Percentiles rank a stretch among this genome's conserved stretches.
phyloP scores from a whole-genome alignment of 2,113 vertebrate genomes.

The Chloroceryle aenea region DNA sequence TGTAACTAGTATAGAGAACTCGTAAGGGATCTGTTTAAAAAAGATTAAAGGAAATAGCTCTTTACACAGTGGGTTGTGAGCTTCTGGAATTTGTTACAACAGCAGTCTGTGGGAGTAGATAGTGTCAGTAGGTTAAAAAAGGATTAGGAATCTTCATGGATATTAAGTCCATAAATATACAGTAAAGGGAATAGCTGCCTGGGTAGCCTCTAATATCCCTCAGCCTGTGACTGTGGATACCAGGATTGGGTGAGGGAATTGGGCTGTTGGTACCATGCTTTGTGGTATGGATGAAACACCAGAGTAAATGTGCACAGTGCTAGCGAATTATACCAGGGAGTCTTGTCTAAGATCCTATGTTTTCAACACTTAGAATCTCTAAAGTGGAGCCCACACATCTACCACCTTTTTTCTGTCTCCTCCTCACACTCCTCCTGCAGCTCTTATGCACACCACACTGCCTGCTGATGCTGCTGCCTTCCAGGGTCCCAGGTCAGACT shows the following conservation, averaged over 20 bases:
- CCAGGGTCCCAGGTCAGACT: not conserved
- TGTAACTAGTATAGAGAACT: not conserved
- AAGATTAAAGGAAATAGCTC: constrained; percentile 38
- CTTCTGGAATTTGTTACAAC: constrained; percentile 8
- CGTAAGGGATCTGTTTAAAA: not conserved
- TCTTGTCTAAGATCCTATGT: not conserved
- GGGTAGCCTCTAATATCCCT: not conserved
- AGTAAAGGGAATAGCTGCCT: not conserved
- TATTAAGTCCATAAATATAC: not conserved
- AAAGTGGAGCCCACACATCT: not conserved
- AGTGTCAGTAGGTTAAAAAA: not conserved
- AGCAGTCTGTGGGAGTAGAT: not conserved
- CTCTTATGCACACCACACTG: not conserved
- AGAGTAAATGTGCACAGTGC: not conserved
- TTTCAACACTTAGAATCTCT: not conserved
- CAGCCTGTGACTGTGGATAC: not conserved
- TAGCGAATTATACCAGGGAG: not conserved
- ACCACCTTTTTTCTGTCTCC: not conserved
- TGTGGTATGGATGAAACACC: not conserved
- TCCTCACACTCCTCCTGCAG: accelerated
- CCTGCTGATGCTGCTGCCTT: not conserved
- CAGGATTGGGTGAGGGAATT: accelerated
- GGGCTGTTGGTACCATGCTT: no score
- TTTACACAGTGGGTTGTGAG: not conserved
- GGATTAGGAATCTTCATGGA: not conserved